Evolutionary conservation across 2,113 vertebrate species (phyloP).

Genomic region (Miniopterus natalensis): DNA sequence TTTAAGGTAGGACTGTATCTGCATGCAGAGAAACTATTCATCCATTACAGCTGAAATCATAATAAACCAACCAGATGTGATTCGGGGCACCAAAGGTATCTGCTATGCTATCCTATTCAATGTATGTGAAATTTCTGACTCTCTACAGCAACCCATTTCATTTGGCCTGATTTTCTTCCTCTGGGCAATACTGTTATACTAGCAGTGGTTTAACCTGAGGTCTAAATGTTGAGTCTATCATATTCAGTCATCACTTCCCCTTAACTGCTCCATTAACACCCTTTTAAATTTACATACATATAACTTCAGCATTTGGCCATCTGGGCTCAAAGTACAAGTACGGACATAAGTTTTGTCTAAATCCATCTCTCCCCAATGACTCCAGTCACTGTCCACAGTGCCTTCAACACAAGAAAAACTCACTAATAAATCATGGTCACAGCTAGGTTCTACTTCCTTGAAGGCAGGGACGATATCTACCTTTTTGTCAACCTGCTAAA

Average conservation of each 20-base stretch:
- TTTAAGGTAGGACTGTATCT: background rate
- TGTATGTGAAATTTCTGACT: background rate
- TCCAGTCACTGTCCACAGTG: background rate
- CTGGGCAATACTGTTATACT: background rate
- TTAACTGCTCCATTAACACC: background rate
- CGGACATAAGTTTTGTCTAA: background rate
- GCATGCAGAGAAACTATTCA: background rate
- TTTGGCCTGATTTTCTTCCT: background rate
- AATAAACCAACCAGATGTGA: background rate
- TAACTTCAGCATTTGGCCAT: background rate
- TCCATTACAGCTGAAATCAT: background rate
- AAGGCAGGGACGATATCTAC: background rate
- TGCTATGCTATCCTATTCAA: background rate
- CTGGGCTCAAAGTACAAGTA: background rate
- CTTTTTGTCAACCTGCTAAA: slow-evolving; percentile 11
- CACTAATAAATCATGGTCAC: background rate
- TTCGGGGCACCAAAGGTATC: background rate
- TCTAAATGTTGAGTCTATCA: background rate
- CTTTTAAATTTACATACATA: slow-evolving; percentile 1
- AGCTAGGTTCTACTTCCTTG: slow-evolving; percentile 22
- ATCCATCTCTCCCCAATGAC: background rate
- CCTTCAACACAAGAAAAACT: slow-evolving; percentile 9
- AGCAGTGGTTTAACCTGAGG: background rate
- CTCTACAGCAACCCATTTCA: background rate
- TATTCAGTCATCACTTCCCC: background rate